Percentiles rank a stretch among this genome's conserved stretches.
phyloP scores from a whole-genome alignment of 2,113 vertebrate genomes.

The Hemichromis elongatus region DNA sequence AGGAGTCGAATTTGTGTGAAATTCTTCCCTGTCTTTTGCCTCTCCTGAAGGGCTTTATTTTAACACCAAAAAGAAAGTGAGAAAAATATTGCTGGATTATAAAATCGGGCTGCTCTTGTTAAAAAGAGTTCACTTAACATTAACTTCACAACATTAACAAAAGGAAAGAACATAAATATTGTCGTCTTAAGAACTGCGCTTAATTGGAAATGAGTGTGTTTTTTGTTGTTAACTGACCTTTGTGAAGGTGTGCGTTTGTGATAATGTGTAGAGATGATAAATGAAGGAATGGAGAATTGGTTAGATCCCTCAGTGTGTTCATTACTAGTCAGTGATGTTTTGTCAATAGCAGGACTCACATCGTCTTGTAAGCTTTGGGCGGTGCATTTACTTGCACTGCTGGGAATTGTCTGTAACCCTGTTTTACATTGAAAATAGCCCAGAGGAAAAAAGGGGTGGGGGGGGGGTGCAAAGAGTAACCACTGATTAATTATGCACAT shows the following conservation, averaged over 20 bases:
- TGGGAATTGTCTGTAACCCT: constrained; percentile 93
- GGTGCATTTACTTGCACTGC: constrained; percentile 86
- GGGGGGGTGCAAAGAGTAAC: constrained; percentile 53
- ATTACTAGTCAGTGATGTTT: constrained; percentile 86
- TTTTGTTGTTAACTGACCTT: constrained; percentile 12
- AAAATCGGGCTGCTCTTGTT: constrained; percentile 47
- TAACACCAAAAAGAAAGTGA: constrained; percentile 41
- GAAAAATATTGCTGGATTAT: constrained; percentile 38
- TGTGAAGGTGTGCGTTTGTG: constrained; percentile 14
- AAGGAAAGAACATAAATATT: constrained; percentile 21
- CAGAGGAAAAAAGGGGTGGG: constrained; percentile 80
- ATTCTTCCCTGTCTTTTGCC: constrained; percentile 14
- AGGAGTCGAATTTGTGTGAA: constrained; percentile 39
- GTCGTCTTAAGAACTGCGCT: neutral
- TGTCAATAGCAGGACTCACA: constrained; percentile 87
- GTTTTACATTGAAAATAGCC: constrained; percentile 93
- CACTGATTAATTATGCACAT: constrained; percentile 91
- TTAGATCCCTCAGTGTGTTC: constrained; percentile 66
- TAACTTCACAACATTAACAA: constrained; percentile 10
- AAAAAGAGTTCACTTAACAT: constrained; percentile 27
- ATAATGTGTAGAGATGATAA: constrained; percentile 30
- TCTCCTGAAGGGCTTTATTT: constrained; percentile 58
- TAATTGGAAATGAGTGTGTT: neutral
- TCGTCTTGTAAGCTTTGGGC: constrained; percentile 91
- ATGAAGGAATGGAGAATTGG: constrained; percentile 49